Evolutionary conservation across 35 echinoderm and acorn worm species (phyloP).

Genomic region (Nesometra sesokonis): DNA sequence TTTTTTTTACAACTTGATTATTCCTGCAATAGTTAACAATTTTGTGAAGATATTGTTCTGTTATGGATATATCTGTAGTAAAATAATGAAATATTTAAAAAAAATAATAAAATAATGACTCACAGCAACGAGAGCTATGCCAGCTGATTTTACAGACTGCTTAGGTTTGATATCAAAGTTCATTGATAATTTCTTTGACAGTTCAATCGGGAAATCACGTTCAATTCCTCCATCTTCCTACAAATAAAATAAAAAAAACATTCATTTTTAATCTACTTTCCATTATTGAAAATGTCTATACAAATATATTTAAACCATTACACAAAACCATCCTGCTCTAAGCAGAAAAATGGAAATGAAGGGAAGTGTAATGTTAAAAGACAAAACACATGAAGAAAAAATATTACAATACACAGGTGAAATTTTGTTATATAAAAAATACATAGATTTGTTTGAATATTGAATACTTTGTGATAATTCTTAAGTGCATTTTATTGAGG

Average conservation of each 20-base stretch:
- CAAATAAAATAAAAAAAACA: not conserved
- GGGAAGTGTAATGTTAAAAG: too few relatives aligned
- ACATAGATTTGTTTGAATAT: too few relatives aligned
- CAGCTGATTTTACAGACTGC: constrained; percentile 63
- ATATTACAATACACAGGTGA: too few relatives aligned
- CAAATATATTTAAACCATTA: too few relatives aligned
- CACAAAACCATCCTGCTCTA: too few relatives aligned
- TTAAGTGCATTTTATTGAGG: too few relatives aligned
- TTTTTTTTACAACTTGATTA: not conserved
- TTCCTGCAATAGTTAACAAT: not conserved
- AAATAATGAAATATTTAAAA: not conserved
- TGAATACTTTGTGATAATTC: too few relatives aligned
- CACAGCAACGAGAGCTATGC: constrained; percentile 93
- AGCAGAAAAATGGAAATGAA: too few relatives aligned
- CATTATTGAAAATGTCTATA: too few relatives aligned
- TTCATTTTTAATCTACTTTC: too few relatives aligned
- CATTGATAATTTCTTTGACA: constrained; percentile 59
- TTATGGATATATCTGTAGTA: not conserved
- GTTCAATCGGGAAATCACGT: constrained; percentile 50
- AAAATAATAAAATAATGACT: constrained; percentile 22
- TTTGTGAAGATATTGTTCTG: not conserved
- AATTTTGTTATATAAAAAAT: too few relatives aligned
- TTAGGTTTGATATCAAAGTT: constrained; percentile 96
- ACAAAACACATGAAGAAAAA: too few relatives aligned
- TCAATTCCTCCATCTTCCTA: constrained; percentile 74